Percentiles rank a stretch among this genome's conserved stretches.
Conservation (phyloP, 1,140 invertebrate genomes). For the Dendrolimus punctatus region DNA sequence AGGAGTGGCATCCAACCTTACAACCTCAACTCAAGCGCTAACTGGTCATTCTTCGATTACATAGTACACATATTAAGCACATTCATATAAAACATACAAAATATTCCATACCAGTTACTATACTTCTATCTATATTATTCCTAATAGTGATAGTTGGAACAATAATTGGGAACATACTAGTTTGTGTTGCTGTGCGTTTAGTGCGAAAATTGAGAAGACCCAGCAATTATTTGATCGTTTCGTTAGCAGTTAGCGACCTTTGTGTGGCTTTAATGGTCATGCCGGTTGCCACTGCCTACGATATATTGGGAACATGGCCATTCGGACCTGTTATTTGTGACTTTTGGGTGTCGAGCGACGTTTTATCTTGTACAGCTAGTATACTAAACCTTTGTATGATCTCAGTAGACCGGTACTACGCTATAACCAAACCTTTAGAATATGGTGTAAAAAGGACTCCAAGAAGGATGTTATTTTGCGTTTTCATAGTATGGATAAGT, state of each 20-base stretch:
- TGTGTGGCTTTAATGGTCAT: conserved; percentile 88
- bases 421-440: conserved; percentile 92
- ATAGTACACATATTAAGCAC: conserved; percentile 32
- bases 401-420: conserved; percentile 90
- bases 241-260: conserved; percentile 89
- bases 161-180: conserved; percentile 90
- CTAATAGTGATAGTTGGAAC: conserved; percentile 85
- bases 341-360: conserved; percentile 89
- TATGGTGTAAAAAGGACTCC: conserved; percentile 91
- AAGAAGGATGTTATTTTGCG: conserved; percentile 86
- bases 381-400: conserved; percentile 95
- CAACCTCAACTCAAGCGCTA: conserved; percentile 38
- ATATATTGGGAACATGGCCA: conserved; percentile 87
- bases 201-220: conserved; percentile 88
- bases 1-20: conserved; percentile 30
- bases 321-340: conserved; percentile 90
- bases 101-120: conserved; percentile 68
- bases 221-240: conserved; percentile 92
- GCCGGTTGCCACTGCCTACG: conserved; percentile 89
- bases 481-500: conserved; percentile 90
- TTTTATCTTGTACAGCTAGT: conserved; percentile 88
- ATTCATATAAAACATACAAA: conserved; percentile 57
- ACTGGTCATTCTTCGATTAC: conserved; percentile 50
- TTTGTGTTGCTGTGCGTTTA: conserved; percentile 90
- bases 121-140: conserved; percentile 81